These are phyloP conservation scores for Rhipidura dahli DNA, from an alignment of 2,113 vertebrate species.

Conservation along the genomic window DNA sequence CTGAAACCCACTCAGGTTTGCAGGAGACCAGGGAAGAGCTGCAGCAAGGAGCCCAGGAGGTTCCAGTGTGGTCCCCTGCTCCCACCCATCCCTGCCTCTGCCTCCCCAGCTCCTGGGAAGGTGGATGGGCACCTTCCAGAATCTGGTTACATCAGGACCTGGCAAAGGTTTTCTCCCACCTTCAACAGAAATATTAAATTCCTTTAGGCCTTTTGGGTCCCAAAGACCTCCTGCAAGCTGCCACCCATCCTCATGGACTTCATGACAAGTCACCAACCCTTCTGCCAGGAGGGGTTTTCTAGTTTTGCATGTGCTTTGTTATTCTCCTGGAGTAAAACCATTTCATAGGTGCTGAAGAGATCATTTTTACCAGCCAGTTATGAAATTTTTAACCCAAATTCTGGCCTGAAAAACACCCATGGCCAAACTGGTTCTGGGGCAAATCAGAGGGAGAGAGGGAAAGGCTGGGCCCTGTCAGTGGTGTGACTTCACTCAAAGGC, in stretches of 20 bases:
- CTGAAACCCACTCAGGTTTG: background rate
- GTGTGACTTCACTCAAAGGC: background rate
- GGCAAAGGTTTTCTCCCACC: background rate
- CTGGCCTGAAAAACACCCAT: background rate
- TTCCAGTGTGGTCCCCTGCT: fast-evolving
- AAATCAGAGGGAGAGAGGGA: background rate
- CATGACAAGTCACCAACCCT: background rate
- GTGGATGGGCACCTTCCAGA: background rate
- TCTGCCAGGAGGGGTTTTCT: background rate
- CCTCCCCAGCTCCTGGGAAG: background rate
- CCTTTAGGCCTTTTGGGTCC: background rate
- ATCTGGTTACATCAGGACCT: background rate
- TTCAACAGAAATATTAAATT: background rate
- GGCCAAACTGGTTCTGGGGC: background rate
- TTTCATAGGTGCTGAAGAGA: background rate
- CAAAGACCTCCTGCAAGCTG: background rate
- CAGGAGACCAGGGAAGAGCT: background rate
- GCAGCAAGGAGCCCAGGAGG: background rate
- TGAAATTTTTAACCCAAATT: background rate
- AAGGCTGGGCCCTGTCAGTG: background rate
- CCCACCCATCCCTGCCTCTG: background rate
- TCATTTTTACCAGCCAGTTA: background rate
- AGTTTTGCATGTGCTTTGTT: background rate
- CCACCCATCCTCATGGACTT: background rate
- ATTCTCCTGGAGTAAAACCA: background rate